These are phyloP conservation scores for Drosophila fungiperda DNA, from an alignment of 2,888 invertebrate genomes.

Conservation along the genomic window DNA sequence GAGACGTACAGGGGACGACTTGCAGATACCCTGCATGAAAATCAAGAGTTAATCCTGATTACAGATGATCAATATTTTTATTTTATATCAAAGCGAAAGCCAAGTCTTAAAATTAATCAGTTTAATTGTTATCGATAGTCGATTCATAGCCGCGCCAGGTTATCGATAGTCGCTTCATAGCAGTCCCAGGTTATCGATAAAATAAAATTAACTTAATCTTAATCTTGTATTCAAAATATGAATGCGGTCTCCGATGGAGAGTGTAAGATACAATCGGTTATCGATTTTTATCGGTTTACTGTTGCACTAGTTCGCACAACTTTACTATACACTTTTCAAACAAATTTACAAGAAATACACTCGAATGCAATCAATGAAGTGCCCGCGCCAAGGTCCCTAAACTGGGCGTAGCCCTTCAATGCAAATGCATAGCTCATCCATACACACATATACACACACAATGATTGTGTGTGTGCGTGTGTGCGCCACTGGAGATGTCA, in stretches of 20 bases:
- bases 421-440: conserved; percentile 31
- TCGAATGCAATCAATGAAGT: conserved; percentile 76
- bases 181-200: neutral
- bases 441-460: conserved; percentile 9
- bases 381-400: conserved; percentile 25
- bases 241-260: too few species aligned
- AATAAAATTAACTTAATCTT: neutral
- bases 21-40: neutral
- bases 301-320: neutral
- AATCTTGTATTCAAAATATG: neutral
- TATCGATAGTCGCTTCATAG: neutral
- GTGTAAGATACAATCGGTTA: neutral
- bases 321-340: neutral
- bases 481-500: conserved; percentile 53
- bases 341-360: conserved; percentile 5
- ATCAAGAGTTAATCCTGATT: neutral
- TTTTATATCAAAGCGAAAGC: neutral
- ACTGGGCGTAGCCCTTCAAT: conserved; percentile 49
- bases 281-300: neutral
- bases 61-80: neutral
- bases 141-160: too few species aligned
- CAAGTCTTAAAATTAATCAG: neutral
- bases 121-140: neutral
- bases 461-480: conserved; percentile 2
- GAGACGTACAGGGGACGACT: neutral